Base-by-base conservation (phyloP, 1,140 invertebrate species). In the Lepidotrigona ventralis region DNA sequence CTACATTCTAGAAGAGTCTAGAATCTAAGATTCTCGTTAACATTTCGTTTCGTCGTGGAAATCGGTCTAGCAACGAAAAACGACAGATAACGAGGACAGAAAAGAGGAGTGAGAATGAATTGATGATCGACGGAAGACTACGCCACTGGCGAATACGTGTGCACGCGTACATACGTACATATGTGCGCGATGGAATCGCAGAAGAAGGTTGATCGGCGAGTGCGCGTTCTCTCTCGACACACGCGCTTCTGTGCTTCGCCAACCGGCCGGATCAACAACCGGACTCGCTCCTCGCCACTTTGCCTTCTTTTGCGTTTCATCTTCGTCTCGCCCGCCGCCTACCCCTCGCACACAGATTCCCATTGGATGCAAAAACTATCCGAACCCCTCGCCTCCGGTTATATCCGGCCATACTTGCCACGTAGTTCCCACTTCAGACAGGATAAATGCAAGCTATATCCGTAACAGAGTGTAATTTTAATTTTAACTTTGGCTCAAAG, bases 251-350 rank as follows among this genome's bases (percentile, higher is more conserved):
- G 85, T 83, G 76, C 74, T 78, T 69, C 75, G 60, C 72, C 58
- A 72, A 63, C 69, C 73, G 68, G 73, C 51, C 85, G 74, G 85
- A 86, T 86, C 85, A 86, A 86, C 85, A 86, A 86, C 85, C 85
- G 85, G 85, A 86, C n/a, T n/a, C 85, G 73, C 46, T 74, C 77
- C 83, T 80, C 53, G 68, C 68, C 68, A 29, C 69, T 64, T 58
- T 54, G 73, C 74, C 79, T 86, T 86, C 85, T 83, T 86, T 68
- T 64, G 84, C 79, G 54, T 86, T 86, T 68, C 79, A 39, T 77
- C 72, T 71, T 21, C n/a, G 15, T n/a, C 23, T 69, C 33, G 66
- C 9, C 66, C 29, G 29, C 66, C 6, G 0, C 33, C 2, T 33
- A n/a, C n/a, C 2, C 33, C 33, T 39, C 33, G 33, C 33, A 4